These are phyloP conservation scores for Bombyx mandarina DNA, from an alignment of 1,140 invertebrate genomes.

Conservation along the genomic window DNA sequence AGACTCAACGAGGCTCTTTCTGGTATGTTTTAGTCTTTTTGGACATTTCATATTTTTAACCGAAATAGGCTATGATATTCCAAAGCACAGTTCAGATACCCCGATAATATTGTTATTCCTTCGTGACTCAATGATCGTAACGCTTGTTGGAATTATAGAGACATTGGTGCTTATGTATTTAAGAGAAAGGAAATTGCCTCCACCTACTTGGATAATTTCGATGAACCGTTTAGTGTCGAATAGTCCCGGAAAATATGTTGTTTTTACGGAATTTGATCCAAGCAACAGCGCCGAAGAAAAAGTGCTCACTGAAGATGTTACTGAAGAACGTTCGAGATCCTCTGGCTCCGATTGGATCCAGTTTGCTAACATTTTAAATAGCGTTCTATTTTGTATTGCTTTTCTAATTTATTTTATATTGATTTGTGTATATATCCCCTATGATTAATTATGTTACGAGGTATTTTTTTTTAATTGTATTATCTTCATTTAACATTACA, in stretches of 20 bases:
- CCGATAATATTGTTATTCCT: conserved; percentile 52
- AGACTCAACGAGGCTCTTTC: conserved; percentile 39
- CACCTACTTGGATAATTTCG: conserved; percentile 36
- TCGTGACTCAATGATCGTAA: conserved; percentile 55
- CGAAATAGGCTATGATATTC: conserved; percentile 53
- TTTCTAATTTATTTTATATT: conserved; percentile 43
- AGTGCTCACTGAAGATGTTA: conserved; percentile 26
- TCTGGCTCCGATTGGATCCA: conserved; percentile 41
- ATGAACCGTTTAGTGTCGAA: conserved; percentile 33
- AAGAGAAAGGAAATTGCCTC: conserved; percentile 24
- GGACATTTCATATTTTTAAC: conserved; percentile 51
- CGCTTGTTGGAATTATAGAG: conserved; percentile 35
- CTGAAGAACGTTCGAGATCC: neutral
- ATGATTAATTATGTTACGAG: conserved; percentile 13
- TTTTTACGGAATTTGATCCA: conserved; percentile 58
- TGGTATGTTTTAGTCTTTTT: conserved; percentile 57
- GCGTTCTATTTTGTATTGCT: conserved; percentile 34
- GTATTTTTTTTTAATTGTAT: neutral
- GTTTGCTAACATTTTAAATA: conserved; percentile 49
- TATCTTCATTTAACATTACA: neutral
- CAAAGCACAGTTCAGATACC: conserved; percentile 52
- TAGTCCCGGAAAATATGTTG: conserved; percentile 50
- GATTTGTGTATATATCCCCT: conserved; percentile 41
- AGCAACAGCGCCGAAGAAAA: conserved; percentile 31
- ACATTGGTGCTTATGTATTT: conserved; percentile 48